Evolutionary conservation across 2,888 invertebrate species (phyloP), one percentile per base, ranked within the genome.

Genomic region (Carcina quercana): DNA sequence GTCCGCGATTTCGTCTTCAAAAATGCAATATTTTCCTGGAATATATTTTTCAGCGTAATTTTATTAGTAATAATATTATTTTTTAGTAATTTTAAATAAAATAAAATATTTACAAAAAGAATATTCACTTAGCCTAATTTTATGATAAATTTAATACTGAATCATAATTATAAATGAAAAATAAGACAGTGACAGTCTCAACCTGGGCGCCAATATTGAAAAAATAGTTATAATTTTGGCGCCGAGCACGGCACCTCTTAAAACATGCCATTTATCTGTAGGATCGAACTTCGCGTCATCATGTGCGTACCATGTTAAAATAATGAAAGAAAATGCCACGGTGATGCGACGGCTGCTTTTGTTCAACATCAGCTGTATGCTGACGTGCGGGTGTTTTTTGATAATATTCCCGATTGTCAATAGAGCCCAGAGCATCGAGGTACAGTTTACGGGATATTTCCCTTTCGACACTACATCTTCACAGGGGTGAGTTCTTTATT

Each of bases 361-460:
- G 10, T 11, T 70, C 10, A 71, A 69, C 29, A 62, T 68, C 10
- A 26, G 13, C 0, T 59, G 63, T 10, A 46, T 57, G 13, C 39
- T 55, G 4, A 29, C 40, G 3, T 74, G 72, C 34, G 64, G 44
- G 0, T 1, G 12, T 0, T 41, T 71, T 17, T 74, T 69, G 64
- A 43, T 52, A 1, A 32, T 61, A 21, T 74, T 60, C 37, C 76
- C 75, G 0, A 17, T 73, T 8, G 53, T 71, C 5, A 73, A 72
- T 28, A 61, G 49, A 30, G 41, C 55, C 7, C 31, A 66, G 12
- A 67, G 69, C 1, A 49, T 56, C 31, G 49, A 63, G 10, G 64
- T 64, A 2, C 40, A 58, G 17, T 64, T 78, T 14, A 63, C 67
- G n/a, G 73, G 62, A 7, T 79, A 72, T 37, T 55, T 75, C 31